Percentiles rank a stretch among this genome's conserved stretches.
phyloP scores from a whole-genome alignment of 2,888 invertebrate genomes.

The Cephalotes varians region DNA sequence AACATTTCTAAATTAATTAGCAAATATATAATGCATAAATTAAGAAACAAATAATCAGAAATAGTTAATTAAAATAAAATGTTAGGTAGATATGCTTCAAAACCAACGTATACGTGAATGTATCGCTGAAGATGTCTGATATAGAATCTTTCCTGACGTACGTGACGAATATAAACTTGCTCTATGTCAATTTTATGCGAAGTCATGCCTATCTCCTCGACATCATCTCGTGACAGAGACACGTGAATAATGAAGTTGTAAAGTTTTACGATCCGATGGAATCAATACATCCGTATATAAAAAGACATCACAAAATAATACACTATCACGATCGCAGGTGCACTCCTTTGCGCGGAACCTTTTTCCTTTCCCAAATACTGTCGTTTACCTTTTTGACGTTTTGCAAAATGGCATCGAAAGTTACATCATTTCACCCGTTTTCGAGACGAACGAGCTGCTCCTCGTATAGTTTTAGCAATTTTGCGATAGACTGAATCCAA shows the following conservation, averaged over 20 bases:
- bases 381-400: conserved; percentile 1
- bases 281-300: not conserved
- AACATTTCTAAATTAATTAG: not conserved
- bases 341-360: not conserved
- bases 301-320: not conserved
- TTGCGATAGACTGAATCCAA: not conserved
- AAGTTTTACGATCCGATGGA: conserved; percentile 9
- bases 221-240: not conserved
- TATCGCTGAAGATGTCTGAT: not conserved
- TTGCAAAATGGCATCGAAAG: not conserved
- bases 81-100: not conserved
- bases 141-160: not conserved
- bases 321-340: not conserved
- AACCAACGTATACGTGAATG: not conserved
- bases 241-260: conserved; percentile 20
- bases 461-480: conserved; percentile 21
- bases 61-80: not conserved
- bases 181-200: conserved; percentile 19
- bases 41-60: not conserved
- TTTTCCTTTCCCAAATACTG: not conserved
- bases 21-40: not conserved
- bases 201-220: not conserved
- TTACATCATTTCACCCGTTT: conserved; percentile 11
- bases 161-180: not conserved
- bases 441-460: conserved; percentile 9